phyloP scores from a whole-genome alignment of 92 coral and sea anemone genomes.

The Chrysogorgia sp. region DNA sequence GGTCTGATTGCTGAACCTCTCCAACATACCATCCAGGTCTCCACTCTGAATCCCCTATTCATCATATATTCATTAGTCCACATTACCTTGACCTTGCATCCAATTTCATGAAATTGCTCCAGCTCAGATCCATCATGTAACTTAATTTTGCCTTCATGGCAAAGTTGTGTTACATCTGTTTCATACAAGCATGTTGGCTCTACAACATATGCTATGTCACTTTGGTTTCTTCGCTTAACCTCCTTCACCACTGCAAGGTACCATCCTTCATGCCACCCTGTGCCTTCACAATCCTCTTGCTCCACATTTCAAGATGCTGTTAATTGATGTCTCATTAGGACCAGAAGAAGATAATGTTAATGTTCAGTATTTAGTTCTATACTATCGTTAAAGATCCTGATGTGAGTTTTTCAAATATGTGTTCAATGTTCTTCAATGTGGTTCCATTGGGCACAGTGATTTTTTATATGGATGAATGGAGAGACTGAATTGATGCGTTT shows the following conservation, averaged over 20 bases:
- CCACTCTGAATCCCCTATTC: too few species aligned
- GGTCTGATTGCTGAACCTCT: too few species aligned
- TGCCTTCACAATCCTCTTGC: conserved; percentile 29
- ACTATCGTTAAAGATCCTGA: neutral
- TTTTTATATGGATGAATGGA: conserved; percentile 22
- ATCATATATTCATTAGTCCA: too few species aligned
- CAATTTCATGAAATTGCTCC: too few species aligned
- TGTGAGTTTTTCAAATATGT: conserved; percentile 22
- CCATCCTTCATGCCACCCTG: conserved; percentile 51
- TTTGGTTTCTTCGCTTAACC: conserved; percentile 16
- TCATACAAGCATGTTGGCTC: conserved; percentile 42
- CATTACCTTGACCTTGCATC: too few species aligned
- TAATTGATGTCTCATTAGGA: neutral
- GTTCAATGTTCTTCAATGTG: conserved; percentile 10
- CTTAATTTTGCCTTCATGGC: conserved; percentile 20
- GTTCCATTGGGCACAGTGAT: conserved; percentile 20
- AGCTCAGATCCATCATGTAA: too few species aligned
- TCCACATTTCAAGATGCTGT: conserved; percentile 22
- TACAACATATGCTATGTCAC: conserved; percentile 31
- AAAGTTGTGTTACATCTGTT: conserved; percentile 18
- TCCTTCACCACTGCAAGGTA: too few species aligned
- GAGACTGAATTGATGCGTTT: too few species aligned
- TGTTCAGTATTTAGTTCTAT: neutral
- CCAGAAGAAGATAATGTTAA: neutral
- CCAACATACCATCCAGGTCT: too few species aligned